Conservation (phyloP, 2,797 vertebrate species). For the Xenentodon cancila region DNA sequence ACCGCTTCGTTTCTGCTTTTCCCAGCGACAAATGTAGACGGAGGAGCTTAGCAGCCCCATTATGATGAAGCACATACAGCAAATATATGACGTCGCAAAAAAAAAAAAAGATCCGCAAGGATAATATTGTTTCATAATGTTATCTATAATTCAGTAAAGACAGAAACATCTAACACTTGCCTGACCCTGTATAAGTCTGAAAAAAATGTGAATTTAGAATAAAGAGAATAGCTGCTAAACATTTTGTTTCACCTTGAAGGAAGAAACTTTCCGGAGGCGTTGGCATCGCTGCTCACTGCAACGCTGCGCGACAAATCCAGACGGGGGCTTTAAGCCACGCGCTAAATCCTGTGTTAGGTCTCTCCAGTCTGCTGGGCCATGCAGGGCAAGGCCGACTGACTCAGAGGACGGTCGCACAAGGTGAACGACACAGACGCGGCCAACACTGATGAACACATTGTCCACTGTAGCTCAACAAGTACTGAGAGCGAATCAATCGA, state of each 20-base stretch:
- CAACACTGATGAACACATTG: conserved; percentile 37
- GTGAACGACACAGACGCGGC: conserved; percentile 51
- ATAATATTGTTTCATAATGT: not conserved
- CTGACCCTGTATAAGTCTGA: conserved; percentile 23
- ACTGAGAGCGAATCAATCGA: conserved; percentile 37
- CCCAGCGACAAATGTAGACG: conserved; percentile 57
- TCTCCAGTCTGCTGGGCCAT: conserved; percentile 66
- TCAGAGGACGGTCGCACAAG: conserved; percentile 63
- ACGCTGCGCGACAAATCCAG: conserved; percentile 61
- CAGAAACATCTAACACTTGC: conserved; percentile 23
- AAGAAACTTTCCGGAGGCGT: conserved; percentile 58
- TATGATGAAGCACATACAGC: conserved; percentile 1
- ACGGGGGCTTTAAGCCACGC: conserved; percentile 60
- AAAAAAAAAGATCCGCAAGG: conserved; percentile 1
- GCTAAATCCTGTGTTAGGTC: conserved; percentile 73
- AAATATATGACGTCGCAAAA: conserved; percentile 45
- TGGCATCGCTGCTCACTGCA: conserved; percentile 52
- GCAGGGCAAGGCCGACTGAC: conserved; percentile 55
- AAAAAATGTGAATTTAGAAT: conserved; percentile 35
- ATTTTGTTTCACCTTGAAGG: conserved; percentile 67
- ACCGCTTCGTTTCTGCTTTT: conserved; percentile 42
- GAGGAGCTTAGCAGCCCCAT: conserved; percentile 55
- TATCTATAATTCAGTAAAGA: conserved; percentile 2
- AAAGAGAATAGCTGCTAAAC: conserved; percentile 39
- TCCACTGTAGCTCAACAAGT: conserved; percentile 39